Evolutionary conservation across 2,888 invertebrate species (phyloP), one percentile per base, ranked within the genome.

Genomic region (Eretmocerus hayati): DNA sequence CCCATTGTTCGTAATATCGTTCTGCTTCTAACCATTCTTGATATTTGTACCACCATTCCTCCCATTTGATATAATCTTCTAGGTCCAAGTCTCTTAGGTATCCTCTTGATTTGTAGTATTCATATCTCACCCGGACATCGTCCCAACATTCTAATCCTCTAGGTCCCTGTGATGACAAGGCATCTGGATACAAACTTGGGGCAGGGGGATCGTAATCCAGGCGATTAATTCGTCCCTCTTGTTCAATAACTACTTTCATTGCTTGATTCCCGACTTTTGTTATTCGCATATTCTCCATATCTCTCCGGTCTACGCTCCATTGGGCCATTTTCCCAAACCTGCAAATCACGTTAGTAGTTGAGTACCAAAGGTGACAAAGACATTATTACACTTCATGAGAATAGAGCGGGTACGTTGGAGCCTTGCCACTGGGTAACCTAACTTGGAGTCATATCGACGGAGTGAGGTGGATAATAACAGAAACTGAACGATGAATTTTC

Each of bases 21-120:
- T 86, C 86, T n/a, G 84, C 79, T 57, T 90, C 89, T 61, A 90
- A 71, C 90, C 90, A 91, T 70, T 90, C 90, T 69, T 90, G 89
- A 69, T 91, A 91, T 61, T 86, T 85, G 74, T 90, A 90, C 90
- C 90, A 91, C 91, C 91, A 91, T 68, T 90, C 90, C 72, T 91
- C 91, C 90, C 91, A 91, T 70, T 90, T 90, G 53, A 90, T 81
- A 67, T 90, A 91, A 71, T 91, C 90, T 60, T 89, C 81, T 23
- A 87, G 75, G 0, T 82, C 78, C 20, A 87, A 75, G 73, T 90
- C 90, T 54, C 90, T 75, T 41, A 91, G 74, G 62, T 89, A 90
- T 0, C 90, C 90, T 44, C 89, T 78, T 67, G 88, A 87, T 74
- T 90, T 90, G 72, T 91, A 91, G 72, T 90, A 90, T 63, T 89